These are phyloP conservation scores for Pseudomyrmex gracilis DNA, from an alignment of 1,140 invertebrate species.

Conservation along the genomic window DNA sequence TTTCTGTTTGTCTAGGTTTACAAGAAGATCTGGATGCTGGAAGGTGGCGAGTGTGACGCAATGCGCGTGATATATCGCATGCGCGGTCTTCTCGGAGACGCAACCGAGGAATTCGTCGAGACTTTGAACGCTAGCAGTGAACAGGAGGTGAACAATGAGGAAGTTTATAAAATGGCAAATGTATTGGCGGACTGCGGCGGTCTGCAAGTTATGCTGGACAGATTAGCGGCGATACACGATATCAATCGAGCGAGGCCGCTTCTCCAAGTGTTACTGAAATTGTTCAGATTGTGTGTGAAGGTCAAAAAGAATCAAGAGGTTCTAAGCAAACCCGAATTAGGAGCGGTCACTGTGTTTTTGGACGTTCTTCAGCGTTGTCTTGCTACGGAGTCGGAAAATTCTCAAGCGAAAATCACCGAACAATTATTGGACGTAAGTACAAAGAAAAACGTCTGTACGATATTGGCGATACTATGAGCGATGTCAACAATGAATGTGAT, in stretches of 20 bases:
- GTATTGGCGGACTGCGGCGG: slow-evolving; percentile 94
- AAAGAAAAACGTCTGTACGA: slow-evolving; percentile 13
- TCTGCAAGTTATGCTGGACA: slow-evolving; percentile 89
- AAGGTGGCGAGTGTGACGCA: slow-evolving; percentile 94
- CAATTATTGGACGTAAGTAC: slow-evolving; percentile 90
- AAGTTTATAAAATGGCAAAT: slow-evolving; percentile 94
- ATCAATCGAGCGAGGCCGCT: slow-evolving; percentile 91
- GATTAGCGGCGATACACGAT: slow-evolving; percentile 88
- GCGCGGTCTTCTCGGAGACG: slow-evolving; percentile 98
- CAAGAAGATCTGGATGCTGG: slow-evolving; percentile 94
- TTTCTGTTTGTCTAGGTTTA: slow-evolving; percentile 84
- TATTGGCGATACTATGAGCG: background rate
- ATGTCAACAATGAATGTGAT: background rate
- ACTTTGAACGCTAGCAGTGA: slow-evolving; percentile 95
- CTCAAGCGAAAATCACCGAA: slow-evolving; percentile 91
- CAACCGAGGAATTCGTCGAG: slow-evolving; percentile 99
- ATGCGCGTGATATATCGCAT: slow-evolving; percentile 99
- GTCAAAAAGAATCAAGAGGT: slow-evolving; percentile 90
- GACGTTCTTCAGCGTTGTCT: slow-evolving; percentile 90
- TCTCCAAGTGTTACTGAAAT: slow-evolving; percentile 93
- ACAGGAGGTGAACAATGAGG: slow-evolving; percentile 96
- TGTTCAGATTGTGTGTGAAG: slow-evolving; percentile 94
- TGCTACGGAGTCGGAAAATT: slow-evolving; percentile 87
- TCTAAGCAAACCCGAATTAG: slow-evolving; percentile 89
- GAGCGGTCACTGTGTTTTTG: slow-evolving; percentile 89